These are phyloP conservation scores for Pseudorhiza aurosa DNA, from an alignment of 30 jellyfish, hydroid and myxozoan species.

Conservation along the genomic window DNA sequence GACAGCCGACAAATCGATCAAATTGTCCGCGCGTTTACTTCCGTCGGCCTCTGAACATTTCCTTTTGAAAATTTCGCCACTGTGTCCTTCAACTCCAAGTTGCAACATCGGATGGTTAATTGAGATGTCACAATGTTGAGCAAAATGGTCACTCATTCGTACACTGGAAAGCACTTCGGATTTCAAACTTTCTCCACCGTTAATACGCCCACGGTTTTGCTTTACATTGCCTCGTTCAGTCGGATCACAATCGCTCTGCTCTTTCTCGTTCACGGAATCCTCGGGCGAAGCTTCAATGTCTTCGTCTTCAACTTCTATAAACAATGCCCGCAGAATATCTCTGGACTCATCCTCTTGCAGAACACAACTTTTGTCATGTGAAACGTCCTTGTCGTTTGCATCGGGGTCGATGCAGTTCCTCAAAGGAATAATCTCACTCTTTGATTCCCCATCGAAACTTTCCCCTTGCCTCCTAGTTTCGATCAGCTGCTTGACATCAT, in stretches of 20 bases:
- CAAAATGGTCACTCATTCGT: neutral
- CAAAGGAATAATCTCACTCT: too few species aligned
- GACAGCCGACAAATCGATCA: neutral
- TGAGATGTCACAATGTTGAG: neutral
- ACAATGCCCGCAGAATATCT: conserved; percentile 49
- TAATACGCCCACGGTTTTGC: neutral
- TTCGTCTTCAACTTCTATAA: conserved; percentile 54
- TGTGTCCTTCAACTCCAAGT: neutral
- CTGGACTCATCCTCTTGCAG: conserved; percentile 57
- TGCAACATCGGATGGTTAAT: neutral
- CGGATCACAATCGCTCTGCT: neutral
- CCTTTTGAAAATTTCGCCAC: neutral
- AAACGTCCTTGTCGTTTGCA: neutral
- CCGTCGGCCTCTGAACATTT: neutral
- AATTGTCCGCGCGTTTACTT: neutral
- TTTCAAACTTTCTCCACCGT: neutral
- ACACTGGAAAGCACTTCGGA: neutral
- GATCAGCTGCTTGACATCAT: too few species aligned
- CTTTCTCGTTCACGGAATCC: neutral
- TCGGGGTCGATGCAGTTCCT: too few species aligned
- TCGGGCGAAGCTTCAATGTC: neutral
- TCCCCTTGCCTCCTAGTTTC: too few species aligned
- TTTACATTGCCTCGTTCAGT: neutral
- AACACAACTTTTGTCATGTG: conserved; percentile 29
- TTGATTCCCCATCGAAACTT: too few species aligned